These are phyloP conservation scores for Umimayanthus chanpuru DNA, from an alignment of 92 coral and sea anemone species.

Conservation along the genomic window DNA sequence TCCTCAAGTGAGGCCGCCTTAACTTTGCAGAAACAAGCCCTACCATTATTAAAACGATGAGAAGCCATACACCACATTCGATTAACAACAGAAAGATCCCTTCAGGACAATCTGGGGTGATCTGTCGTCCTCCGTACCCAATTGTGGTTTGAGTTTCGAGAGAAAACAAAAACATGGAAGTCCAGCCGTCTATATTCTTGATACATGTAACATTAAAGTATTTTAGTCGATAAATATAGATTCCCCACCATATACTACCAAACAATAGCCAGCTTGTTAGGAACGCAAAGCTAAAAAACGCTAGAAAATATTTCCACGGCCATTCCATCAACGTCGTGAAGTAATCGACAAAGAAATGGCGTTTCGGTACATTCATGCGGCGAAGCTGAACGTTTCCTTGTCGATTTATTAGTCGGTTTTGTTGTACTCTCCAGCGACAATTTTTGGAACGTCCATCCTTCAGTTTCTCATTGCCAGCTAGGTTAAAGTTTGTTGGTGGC, in stretches of 20 bases:
- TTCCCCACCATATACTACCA: slow-evolving; percentile 90
- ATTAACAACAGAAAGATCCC: slow-evolving; percentile 62
- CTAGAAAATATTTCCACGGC: slow-evolving; percentile 82
- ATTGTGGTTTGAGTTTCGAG: slow-evolving; percentile 83
- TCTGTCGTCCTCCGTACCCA: slow-evolving; percentile 77
- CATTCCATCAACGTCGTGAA: slow-evolving; percentile 92
- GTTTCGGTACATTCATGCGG: slow-evolving; percentile 66
- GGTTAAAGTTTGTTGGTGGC: not conserved
- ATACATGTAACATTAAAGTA: slow-evolving; percentile 65
- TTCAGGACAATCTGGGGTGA: slow-evolving; percentile 82
- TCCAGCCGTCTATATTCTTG: slow-evolving; percentile 69
- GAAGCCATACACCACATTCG: slow-evolving; percentile 66
- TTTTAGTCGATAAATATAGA: slow-evolving; percentile 64
- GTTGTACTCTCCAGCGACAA: not conserved
- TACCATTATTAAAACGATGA: slow-evolving; percentile 60
- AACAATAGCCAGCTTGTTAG: slow-evolving; percentile 85
- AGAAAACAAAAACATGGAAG: slow-evolving; percentile 79
- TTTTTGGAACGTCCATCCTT: not conserved
- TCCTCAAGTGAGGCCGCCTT: slow-evolving; percentile 65
- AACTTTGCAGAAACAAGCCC: slow-evolving; percentile 74
- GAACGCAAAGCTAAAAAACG: slow-evolving; percentile 67
- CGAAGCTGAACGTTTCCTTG: slow-evolving; percentile 71
- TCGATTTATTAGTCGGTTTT: slow-evolving; percentile 61
- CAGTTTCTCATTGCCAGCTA: too few relatives aligned
- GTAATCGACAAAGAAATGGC: slow-evolving; percentile 67